phyloP scores from a whole-genome alignment of 2,888 invertebrate genomes.

The Euzophera pinguis region DNA sequence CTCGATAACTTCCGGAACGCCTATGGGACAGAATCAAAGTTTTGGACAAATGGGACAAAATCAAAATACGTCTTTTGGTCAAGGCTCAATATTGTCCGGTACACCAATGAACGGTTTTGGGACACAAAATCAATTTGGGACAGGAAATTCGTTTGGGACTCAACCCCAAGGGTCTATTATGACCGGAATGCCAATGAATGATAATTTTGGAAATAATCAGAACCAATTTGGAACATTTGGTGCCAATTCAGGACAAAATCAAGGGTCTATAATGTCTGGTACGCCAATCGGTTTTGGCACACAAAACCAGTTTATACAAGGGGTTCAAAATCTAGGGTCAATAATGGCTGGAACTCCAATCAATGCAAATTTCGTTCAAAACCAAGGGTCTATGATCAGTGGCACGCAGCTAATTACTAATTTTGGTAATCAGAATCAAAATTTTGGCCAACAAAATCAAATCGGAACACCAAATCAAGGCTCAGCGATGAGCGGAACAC shows the following conservation, averaged over 20 bases:
- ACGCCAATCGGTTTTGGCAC: constrained; percentile 8
- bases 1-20: background rate
- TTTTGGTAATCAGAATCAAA: background rate
- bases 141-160: constrained; percentile 9
- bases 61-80: background rate
- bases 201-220: constrained; percentile 5
- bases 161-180: constrained; percentile 34
- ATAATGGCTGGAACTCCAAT: constrained; percentile 37
- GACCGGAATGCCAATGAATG: constrained; percentile 32
- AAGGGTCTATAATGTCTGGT: constrained; percentile 22
- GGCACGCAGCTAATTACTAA: background rate
- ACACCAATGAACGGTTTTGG: constrained; percentile 21
- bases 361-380: constrained; percentile 12
- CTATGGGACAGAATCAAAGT: constrained; percentile 3
- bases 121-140: constrained; percentile 9
- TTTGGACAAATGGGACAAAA: constrained; percentile 7
- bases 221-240: background rate
- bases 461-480: constrained; percentile 14
- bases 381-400: background rate
- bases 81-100: constrained; percentile 23
- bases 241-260: constrained; percentile 7
- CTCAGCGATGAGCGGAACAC: constrained; percentile 23
- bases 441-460: background rate
- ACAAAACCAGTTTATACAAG: background rate
- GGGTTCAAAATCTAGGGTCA: constrained; percentile 29